Base-by-base conservation (phyloP, 2,888 invertebrate genomes). In the Gymnocheta viridis region DNA sequence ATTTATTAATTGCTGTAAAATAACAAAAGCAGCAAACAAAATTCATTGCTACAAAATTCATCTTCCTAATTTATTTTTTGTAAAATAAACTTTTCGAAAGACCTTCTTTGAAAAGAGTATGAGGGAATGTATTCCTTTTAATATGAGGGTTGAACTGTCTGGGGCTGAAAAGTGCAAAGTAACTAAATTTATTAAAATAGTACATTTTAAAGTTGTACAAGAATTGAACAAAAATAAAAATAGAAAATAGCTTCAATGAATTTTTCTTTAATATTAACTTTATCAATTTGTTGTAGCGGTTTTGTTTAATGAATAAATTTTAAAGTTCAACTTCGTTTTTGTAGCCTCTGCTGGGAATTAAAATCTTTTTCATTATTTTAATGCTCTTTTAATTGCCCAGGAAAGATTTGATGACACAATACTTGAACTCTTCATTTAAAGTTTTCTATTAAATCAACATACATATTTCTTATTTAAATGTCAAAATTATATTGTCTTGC, bases 1-100 rank as follows among this genome's bases (percentile, higher is more conserved):
- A 64, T 79, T 79, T 79, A 64, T 49, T 70, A 44, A 73, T 62
- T 49, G 47, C 27, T 17, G 38, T 10, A 44, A 32, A 44, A 35
- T 17, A 56, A 19, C 22, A 38, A 27, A 9, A 22, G 22, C 9
- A 44, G 35, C 29, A 49, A 58, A 49, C 22, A 24, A 72, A 47
- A 22, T 38, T n/a, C 38, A 35, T 7, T 12, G 3, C 58, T 10
- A n/a, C 24, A 35, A 67, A 22, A 29, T 41, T 3, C 0, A 10
- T 29, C 1, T 19, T 47, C 10, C 4, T 19, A 14, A 12, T 49
- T 66, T 66, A 9, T 17, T 49, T 14, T 54, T 49, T n/a, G 0
- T 29, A 41, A 54, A 70, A 9, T 6, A 56, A 56, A 56, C 12
- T 56, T 70, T 41, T 2, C 6, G 4, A 70, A 9, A 69, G n/a